Percentiles rank a stretch among this genome's conserved stretches.
These are phyloP conservation scores for Pomacea maculata DNA, from an alignment of 1,140 invertebrate genomes.

Conservation along the genomic window DNA sequence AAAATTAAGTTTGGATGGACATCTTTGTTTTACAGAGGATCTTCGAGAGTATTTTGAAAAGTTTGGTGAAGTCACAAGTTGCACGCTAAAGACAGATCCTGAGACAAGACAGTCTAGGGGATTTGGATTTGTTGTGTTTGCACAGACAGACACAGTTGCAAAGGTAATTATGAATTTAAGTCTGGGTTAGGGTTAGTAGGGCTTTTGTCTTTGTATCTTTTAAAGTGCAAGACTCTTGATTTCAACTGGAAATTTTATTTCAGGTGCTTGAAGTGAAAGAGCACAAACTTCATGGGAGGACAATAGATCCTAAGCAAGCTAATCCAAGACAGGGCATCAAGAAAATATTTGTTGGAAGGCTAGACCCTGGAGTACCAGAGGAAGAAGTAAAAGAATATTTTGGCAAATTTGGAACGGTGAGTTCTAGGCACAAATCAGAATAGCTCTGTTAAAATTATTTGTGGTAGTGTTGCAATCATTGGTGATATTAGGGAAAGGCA, in stretches of 20 bases:
- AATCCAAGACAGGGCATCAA: constrained; percentile 54
- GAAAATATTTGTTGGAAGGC: constrained; percentile 58
- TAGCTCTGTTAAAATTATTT: too few species aligned
- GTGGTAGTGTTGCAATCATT: too few species aligned
- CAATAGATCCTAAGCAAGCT: constrained; percentile 58
- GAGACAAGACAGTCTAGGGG: constrained; percentile 94
- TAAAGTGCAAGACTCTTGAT: neutral
- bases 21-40: constrained; percentile 65
- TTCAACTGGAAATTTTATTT: neutral
- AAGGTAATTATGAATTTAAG: constrained; percentile 41
- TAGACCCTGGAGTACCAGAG: constrained; percentile 50
- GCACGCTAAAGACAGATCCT: constrained; percentile 97
- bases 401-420: constrained; percentile 56
- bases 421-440: constrained; percentile 3
- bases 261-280: constrained; percentile 51
- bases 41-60: constrained; percentile 66
- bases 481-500: too few species aligned
- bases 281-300: constrained; percentile 57
- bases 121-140: constrained; percentile 97
- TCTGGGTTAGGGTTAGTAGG: neutral
- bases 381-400: constrained; percentile 58
- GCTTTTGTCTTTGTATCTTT: neutral
- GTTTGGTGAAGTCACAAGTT: constrained; percentile 96
- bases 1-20: neutral
- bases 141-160: constrained; percentile 75